Base-by-base conservation (phyloP, 2,113 vertebrate species). In the Agapornis roseicollis region DNA sequence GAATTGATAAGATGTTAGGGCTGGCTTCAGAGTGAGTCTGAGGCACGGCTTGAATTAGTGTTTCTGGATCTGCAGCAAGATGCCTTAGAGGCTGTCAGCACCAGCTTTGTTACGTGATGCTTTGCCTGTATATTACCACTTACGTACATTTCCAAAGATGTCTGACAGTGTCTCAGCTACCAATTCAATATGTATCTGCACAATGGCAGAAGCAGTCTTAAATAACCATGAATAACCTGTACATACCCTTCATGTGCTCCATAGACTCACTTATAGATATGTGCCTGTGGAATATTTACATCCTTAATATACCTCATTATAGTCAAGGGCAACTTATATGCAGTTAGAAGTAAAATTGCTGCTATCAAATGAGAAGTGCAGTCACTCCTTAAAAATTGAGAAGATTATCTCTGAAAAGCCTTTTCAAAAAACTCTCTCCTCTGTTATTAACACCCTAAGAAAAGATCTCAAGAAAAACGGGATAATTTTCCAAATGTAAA, bases 401-500 rank as follows among this genome's bases (percentile, higher is more conserved):
- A 94, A 96, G 88, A 98, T 97, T 96, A 93, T 87, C 85, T 97
- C 93, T 95, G 93, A 94, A 96, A 97, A 94, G 82, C 72, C 65
- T 90, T 95, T 88, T 92, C 63, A 74, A 90, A 98, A 98, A 97
- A 85, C 37, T 93, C 71, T 93, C 72, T 95, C 55, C 86, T 95
- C 94, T 96, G 94, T 96, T 97, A 98, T 97, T 98, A 96, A 93
- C 89, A 94, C 47, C 85, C 97, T 91, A 97, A 98, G 96, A 96
- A 97, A 96, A 96, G 96, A 96, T 88, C 88, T 94, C 46, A 84
- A 93, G 77, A 96, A 97, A 97, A 97, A 95, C 72, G 85, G 87
- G 92, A 95, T 97, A 97, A 97, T 97, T 97, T 97, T 96, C 93
- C 91, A 93, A 96, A 97, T 6, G 66, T 90, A 97, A 92, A 90